Evolutionary conservation across 1,140 invertebrate species (phyloP), one percentile per base, ranked within the genome.

Genomic region (Lasioglossum albipes): DNA sequence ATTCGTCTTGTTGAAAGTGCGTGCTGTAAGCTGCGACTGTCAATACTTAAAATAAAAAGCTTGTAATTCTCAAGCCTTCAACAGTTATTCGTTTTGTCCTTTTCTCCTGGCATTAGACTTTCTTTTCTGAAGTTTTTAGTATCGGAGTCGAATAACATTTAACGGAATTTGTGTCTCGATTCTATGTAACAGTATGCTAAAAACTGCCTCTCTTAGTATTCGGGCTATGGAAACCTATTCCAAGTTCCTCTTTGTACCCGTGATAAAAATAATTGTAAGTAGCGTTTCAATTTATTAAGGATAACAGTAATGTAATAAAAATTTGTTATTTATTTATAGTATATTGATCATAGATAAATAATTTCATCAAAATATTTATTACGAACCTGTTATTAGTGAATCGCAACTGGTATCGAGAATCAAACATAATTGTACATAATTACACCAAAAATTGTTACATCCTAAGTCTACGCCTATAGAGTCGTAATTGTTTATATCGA

Each of bases 1-100:
- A 90, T 75, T 83, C 66, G 74, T 85, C 84, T 84, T 85, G 75
- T 81, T 87, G 90, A 91, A 91, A 91, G 88, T 91, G 89, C 87
- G 87, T 80, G 67, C 69, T 87, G 86, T 87, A 88, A 89, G 85
- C 87, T 87, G 85, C 81, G 74, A 85, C 75, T 90, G 88, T 91
- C 88, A 88, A 89, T 91, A 89, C 87, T 86, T 86, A 66, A 82
- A 86, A 90, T 87, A 88, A 91, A 87, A 87, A 61, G 82, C 84
- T 88, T 89, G 86, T 89, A 87, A 90, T 90, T 91, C 87, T 90
- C 86, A 89, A 91, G 87, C 59, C 86, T 90, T 87, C 74, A 64
- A 84, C 49, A 75, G 68, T 84, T 79, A 79, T 79, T 84, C 41
- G 66, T 80, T 52, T 84, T 64, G 6, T 82, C 79, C 78, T 86